phyloP scores from a whole-genome alignment of 2,888 invertebrate genomes.

The Muschampia staudingeri region DNA sequence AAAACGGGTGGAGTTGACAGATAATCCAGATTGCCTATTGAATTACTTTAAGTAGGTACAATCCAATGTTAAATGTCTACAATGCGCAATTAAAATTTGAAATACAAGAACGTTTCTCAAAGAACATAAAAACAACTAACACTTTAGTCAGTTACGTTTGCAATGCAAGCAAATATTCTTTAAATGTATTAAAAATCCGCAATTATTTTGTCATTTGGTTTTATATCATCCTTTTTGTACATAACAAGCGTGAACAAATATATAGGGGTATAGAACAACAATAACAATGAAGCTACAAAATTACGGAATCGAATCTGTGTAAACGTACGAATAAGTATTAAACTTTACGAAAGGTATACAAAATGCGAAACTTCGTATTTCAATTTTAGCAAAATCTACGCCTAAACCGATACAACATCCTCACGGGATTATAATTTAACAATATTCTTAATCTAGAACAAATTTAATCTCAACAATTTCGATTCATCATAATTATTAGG shows the following conservation, averaged over 20 bases:
- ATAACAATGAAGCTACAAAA: background rate
- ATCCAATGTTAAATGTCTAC: background rate
- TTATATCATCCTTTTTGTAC: background rate
- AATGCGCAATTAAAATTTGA: background rate
- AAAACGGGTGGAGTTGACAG: too few relatives aligned
- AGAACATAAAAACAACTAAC: background rate
- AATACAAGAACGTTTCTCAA: background rate
- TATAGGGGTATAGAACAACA: background rate
- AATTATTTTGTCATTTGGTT: background rate
- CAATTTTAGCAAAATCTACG: conserved; percentile 75
- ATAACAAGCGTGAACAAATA: background rate
- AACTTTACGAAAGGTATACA: conserved; percentile 52
- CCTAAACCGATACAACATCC: conserved; percentile 52
- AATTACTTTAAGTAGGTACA: too few relatives aligned
- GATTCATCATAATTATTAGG: conserved; percentile 56
- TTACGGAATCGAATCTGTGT: background rate
- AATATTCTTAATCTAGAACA: conserved; percentile 55
- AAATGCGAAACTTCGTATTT: conserved; percentile 63
- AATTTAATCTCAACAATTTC: conserved; percentile 55
- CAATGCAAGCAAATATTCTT: too few relatives aligned
- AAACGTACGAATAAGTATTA: conserved; percentile 8
- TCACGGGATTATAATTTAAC: conserved; percentile 41
- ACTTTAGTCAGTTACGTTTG: background rate
- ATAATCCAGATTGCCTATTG: too few relatives aligned
- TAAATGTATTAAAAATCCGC: background rate